These are phyloP conservation scores for Plutella xylostella DNA, from an alignment of 2,888 invertebrate species.

Conservation along the genomic window DNA sequence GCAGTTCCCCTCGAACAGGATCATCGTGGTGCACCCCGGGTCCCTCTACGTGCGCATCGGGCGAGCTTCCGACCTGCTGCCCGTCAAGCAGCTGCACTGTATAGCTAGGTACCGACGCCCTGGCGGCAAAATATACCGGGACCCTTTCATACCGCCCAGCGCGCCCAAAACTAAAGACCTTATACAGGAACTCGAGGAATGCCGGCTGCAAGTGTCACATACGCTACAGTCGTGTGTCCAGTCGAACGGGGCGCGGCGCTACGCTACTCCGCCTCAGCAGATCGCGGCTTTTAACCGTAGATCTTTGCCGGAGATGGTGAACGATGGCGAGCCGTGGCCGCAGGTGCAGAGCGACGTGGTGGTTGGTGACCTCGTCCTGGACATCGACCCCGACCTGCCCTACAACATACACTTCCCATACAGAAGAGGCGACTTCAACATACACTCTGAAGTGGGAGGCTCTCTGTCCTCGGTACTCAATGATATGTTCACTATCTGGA, in stretches of 20 bases:
- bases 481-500: conserved; percentile 92
- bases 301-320: conserved; percentile 76
- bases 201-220: conserved; percentile 84
- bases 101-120: conserved; percentile 77
- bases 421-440: conserved; percentile 86
- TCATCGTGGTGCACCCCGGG: conserved; percentile 95
- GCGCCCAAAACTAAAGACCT: conserved; percentile 75
- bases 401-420: conserved; percentile 94
- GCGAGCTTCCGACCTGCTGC: conserved; percentile 89
- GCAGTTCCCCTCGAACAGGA: conserved; percentile 82
- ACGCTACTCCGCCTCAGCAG: conserved; percentile 91
- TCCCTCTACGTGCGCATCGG: conserved; percentile 91
- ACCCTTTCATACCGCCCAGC: conserved; percentile 75
- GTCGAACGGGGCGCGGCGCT: conserved; percentile 82
- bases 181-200: conserved; percentile 85
- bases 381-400: conserved; percentile 74
- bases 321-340: conserved; percentile 71
- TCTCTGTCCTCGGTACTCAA: conserved; percentile 86
- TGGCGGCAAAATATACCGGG: conserved; percentile 68
- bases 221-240: conserved; percentile 88
- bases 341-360: conserved; percentile 74
- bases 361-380: conserved; percentile 82
- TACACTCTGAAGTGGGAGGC: conserved; percentile 87
- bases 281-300: conserved; percentile 89
- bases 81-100: conserved; percentile 87